These are phyloP conservation scores for Erebia palarica DNA, from an alignment of 2,888 invertebrate genomes.

Conservation along the genomic window DNA sequence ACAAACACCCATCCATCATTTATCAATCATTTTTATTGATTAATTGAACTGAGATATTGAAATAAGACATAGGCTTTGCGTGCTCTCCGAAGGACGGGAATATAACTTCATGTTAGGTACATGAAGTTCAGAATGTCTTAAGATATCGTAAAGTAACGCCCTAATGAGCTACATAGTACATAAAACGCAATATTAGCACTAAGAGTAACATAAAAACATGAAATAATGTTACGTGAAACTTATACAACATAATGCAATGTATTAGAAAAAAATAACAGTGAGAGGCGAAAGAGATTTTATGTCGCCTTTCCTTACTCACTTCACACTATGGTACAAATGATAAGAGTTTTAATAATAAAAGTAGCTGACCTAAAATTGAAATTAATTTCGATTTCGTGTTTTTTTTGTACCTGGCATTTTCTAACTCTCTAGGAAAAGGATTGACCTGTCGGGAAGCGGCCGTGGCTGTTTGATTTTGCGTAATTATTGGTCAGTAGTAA, in stretches of 20 bases:
- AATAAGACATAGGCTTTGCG: too few species aligned
- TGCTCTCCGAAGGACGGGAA: too few species aligned
- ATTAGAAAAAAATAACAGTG: constrained; percentile 48
- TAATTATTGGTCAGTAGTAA: too few species aligned
- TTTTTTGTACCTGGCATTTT: background rate
- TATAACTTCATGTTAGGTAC: too few species aligned
- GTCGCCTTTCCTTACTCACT: constrained; percentile 50
- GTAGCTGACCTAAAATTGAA: background rate
- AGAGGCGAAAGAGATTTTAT: constrained; percentile 39
- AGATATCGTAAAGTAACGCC: background rate
- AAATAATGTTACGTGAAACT: constrained; percentile 35
- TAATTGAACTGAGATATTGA: too few species aligned
- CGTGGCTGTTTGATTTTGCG: background rate
- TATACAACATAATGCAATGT: constrained; percentile 38
- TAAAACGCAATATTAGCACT: background rate
- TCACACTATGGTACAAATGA: constrained; percentile 1
- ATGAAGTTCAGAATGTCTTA: too few species aligned
- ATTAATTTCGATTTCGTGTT: background rate
- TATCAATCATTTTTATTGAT: too few species aligned
- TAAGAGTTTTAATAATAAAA: background rate
- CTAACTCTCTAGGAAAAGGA: too few species aligned
- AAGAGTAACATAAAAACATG: constrained; percentile 8
- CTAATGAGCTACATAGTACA: background rate
- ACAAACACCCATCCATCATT: too few species aligned
- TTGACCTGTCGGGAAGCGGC: too few species aligned